Conservation (phyloP, 2,797 vertebrate genomes). For the Macrochelys suwanniensis region DNA sequence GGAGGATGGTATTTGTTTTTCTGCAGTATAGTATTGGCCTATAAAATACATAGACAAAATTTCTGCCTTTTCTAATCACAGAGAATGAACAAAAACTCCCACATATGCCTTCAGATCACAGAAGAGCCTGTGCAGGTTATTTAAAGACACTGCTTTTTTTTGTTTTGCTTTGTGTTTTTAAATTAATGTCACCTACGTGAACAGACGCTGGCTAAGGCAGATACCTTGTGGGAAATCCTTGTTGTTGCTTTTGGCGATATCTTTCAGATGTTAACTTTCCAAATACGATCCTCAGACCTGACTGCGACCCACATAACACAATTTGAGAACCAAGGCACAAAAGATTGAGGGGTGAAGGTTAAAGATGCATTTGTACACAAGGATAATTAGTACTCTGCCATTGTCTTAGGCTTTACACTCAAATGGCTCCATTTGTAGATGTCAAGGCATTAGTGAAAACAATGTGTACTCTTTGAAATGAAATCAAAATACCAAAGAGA, state of each 20-base stretch:
- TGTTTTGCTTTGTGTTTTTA: not conserved
- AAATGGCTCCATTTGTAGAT: rapidly evolving
- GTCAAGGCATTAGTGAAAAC: not conserved
- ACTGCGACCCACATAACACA: not conserved
- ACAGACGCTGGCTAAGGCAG: not conserved
- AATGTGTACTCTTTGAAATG: not conserved
- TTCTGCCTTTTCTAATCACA: not conserved
- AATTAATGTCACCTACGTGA: not conserved
- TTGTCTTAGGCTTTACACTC: not conserved
- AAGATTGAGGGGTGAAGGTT: not conserved
- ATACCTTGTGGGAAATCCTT: not conserved
- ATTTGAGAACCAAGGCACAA: not conserved
- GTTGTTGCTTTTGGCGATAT: not conserved
- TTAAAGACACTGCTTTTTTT: not conserved
- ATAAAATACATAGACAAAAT: not conserved
- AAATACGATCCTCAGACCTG: not conserved
- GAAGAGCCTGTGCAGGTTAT: not conserved
- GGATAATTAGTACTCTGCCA: not conserved
- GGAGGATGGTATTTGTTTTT: constrained; percentile 7
- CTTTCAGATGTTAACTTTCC: constrained; percentile 11
- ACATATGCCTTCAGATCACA: not conserved
- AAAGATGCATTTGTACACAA: not conserved
- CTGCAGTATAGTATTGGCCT: not conserved
- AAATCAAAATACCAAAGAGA: not conserved
- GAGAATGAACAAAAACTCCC: not conserved